Base-by-base conservation (phyloP, 37 sponge, comb jelly and placozoan species). In the Agelas oroides region DNA sequence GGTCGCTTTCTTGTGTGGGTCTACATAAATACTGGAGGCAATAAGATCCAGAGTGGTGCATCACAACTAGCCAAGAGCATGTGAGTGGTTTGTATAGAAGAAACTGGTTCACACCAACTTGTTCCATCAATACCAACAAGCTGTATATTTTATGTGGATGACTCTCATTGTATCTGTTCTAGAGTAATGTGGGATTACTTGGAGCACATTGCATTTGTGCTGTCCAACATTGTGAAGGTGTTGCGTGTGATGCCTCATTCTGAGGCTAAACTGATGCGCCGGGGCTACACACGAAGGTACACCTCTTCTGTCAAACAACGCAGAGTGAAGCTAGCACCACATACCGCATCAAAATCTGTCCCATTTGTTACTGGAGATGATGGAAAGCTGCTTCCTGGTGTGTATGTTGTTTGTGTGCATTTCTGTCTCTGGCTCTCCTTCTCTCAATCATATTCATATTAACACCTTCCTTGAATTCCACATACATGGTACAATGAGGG, bases 1-100 rank as follows among this genome's bases (percentile, higher is more conserved):
- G 84, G 68, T 27, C 78, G 94, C 3, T 93, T 90, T 70, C 46
- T 93, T 20, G 74, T 93, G 23, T 90, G 84, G 83, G 90, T 86
- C 57, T 93, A 93, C 81, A 32, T 93, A 63, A 82, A 46, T 63
- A 84, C 94, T 69, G 86, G 37, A 20, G 77, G 91, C 0, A 86
- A 86, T 62, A 71, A 55, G 60, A 24, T 59, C 20, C 37, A 53
- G 46, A 76, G 71, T 80, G 85, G 87, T 19, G 81, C 75, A n/a
- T 52, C 70, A 5, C 24, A 53, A 35, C 81, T 91, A 19, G 27
- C 41, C 24, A 81, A 83, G 21, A 72, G 53, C 38, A 53, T 19
- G 91, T 91, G 36, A 41, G 76, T 80, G 34, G 46, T 31, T 8
- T 46, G 46, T 8, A 8, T 46, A 46, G 8, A 3, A 3, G 8